Conservation (phyloP, 2,888 invertebrate genomes). For the Galeopsomyia nigrocyanea region DNA sequence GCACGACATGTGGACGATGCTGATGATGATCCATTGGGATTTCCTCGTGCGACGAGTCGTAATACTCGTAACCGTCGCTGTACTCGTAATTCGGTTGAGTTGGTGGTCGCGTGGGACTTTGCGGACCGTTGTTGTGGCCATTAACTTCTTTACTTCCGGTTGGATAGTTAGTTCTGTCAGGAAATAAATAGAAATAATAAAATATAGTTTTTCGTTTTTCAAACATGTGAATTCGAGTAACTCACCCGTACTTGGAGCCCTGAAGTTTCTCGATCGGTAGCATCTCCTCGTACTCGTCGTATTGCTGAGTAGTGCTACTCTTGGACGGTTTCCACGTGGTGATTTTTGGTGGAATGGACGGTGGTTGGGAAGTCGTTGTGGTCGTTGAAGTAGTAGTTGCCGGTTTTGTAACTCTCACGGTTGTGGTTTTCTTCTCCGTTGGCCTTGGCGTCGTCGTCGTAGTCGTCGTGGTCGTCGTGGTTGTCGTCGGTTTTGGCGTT, state of each 20-base stretch:
- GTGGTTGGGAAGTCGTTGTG: slow-evolving; percentile 52
- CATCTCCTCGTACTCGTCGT: slow-evolving; percentile 52
- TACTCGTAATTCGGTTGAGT: slow-evolving; percentile 33
- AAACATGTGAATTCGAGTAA: slow-evolving; percentile 44
- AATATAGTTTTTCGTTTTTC: not conserved
- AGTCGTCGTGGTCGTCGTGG: slow-evolving; percentile 49
- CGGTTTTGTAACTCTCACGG: slow-evolving; percentile 63
- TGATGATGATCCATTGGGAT: slow-evolving; percentile 11
- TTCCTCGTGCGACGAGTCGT: slow-evolving; percentile 48
- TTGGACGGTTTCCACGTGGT: slow-evolving; percentile 65
- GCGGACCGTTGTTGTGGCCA: slow-evolving; percentile 46
- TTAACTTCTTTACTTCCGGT: slow-evolving; percentile 33
- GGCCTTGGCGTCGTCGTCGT: slow-evolving; percentile 48
- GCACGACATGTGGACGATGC: slow-evolving; percentile 6
- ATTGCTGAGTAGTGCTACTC: slow-evolving; percentile 27
- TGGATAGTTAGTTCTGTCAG: slow-evolving; percentile 35
- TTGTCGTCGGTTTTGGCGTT: slow-evolving; percentile 45
- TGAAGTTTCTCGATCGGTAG: slow-evolving; percentile 60
- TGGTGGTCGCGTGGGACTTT: slow-evolving; percentile 32
- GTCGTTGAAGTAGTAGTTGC: slow-evolving; percentile 56
- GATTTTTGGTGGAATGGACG: slow-evolving; percentile 58
- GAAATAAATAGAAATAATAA: slow-evolving; percentile 2
- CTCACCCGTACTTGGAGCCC: slow-evolving; percentile 34
- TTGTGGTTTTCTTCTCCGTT: slow-evolving; percentile 44
- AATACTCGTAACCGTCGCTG: slow-evolving; percentile 66